Evolutionary conservation across 2,797 vertebrate species (phyloP).

Genomic region (Ceyx erithaca): DNA sequence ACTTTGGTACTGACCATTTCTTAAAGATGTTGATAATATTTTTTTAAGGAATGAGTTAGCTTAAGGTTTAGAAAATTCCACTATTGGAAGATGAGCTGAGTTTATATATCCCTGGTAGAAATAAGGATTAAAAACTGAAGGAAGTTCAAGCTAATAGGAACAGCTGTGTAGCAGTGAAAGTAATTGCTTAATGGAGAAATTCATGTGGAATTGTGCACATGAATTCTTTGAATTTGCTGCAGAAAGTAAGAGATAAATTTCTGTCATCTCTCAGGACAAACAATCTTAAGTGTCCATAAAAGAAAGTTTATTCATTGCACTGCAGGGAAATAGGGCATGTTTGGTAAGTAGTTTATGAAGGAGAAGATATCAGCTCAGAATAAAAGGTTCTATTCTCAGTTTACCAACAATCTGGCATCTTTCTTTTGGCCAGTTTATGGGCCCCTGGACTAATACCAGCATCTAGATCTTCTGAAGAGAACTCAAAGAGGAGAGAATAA

Average conservation of each 20-base stretch:
- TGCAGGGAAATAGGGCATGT: rapidly evolving
- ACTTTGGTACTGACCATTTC: background rate
- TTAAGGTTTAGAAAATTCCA: background rate
- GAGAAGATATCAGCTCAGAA: background rate
- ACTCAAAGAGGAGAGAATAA: background rate
- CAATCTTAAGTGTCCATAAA: background rate
- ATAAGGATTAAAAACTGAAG: background rate
- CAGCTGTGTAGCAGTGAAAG: background rate
- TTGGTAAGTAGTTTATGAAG: background rate
- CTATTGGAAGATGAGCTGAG: background rate
- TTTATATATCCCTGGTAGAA: background rate
- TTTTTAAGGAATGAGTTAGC: background rate
- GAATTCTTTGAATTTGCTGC: background rate
- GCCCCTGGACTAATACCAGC: background rate
- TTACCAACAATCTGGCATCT: background rate
- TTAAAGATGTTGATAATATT: background rate
- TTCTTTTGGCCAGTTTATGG: conserved; percentile 19
- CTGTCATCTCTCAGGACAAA: background rate
- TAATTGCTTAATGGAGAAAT: background rate
- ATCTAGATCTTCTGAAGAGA: background rate
- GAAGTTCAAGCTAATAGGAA: background rate
- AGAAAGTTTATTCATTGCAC: background rate
- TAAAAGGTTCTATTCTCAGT: background rate
- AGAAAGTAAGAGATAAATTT: background rate
- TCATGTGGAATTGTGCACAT: rapidly evolving